These are phyloP conservation scores for Halichoeres trimaculatus DNA, from an alignment of 2,113 vertebrate genomes.

Conservation along the genomic window DNA sequence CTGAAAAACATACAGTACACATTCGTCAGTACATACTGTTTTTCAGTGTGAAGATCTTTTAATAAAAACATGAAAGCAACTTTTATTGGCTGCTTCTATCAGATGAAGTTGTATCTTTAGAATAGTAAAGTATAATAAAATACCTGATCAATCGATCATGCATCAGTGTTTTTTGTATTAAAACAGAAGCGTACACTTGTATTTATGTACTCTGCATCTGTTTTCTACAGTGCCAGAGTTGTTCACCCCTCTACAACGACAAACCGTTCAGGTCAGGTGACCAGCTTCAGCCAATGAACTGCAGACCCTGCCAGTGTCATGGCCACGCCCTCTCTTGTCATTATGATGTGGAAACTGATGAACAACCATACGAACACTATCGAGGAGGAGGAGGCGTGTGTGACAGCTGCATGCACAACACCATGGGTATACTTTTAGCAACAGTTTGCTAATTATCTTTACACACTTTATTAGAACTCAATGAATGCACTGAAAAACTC, in stretches of 20 bases:
- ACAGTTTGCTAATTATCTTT: background rate
- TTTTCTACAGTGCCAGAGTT: slow-evolving; percentile 86
- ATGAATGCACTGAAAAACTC: background rate
- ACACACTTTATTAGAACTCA: background rate
- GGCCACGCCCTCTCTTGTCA: slow-evolving; percentile 89
- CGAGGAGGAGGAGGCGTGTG: slow-evolving; percentile 90
- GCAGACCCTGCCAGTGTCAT: slow-evolving; percentile 89
- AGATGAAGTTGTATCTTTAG: too few relatives aligned
- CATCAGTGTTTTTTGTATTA: too few relatives aligned
- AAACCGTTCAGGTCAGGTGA: slow-evolving; percentile 91
- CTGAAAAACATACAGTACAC: too few relatives aligned
- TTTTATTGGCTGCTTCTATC: too few relatives aligned
- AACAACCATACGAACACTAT: slow-evolving; percentile 86
- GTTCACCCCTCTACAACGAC: slow-evolving; percentile 89
- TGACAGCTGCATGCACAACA: slow-evolving; percentile 89
- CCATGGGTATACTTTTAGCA: slow-evolving; percentile 80
- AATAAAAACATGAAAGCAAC: too few relatives aligned
- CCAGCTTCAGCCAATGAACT: slow-evolving; percentile 86
- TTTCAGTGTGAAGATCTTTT: too few relatives aligned
- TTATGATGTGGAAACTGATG: slow-evolving; percentile 84
- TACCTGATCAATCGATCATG: too few relatives aligned
- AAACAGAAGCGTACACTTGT: background rate
- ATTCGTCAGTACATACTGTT: too few relatives aligned
- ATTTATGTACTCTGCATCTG: background rate
- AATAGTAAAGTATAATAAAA: too few relatives aligned